Percentiles rank a stretch among this genome's conserved stretches.
phyloP scores from a whole-genome alignment of 2,113 vertebrate genomes.

The Alligator mississippiensis region DNA sequence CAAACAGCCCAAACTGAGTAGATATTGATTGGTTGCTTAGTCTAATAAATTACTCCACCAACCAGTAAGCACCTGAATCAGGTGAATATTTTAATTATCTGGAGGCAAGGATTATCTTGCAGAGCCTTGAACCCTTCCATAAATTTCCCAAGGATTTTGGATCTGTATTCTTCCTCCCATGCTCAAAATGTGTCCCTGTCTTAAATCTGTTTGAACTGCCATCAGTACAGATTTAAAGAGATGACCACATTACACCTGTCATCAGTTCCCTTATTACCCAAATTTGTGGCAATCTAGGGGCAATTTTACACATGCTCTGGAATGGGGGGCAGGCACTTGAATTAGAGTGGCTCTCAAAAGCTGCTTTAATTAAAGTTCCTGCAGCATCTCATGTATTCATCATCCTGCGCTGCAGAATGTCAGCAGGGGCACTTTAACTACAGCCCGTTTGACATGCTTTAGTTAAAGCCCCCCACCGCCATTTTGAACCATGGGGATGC shows the following conservation, averaged over 20 bases:
- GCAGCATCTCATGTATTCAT: too few relatives aligned
- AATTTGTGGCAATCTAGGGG: neutral
- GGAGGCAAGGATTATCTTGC: neutral
- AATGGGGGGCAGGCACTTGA: neutral
- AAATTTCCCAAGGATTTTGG: neutral
- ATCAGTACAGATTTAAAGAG: neutral
- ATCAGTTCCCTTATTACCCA: neutral
- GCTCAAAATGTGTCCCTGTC: neutral
- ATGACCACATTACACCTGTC: neutral
- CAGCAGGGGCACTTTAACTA: too few relatives aligned
- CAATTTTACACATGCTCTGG: neutral
- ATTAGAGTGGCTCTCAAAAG: neutral
- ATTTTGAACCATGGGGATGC: too few relatives aligned
- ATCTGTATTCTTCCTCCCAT: neutral
- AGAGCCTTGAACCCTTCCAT: neutral
- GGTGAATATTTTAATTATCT: neutral
- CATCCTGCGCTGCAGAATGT: too few relatives aligned
- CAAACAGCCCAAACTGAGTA: fast-evolving
- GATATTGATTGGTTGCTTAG: neutral
- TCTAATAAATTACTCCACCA: neutral
- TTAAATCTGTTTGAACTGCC: neutral
- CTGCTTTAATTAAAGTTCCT: too few relatives aligned
- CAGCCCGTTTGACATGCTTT: too few relatives aligned
- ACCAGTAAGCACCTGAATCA: neutral
- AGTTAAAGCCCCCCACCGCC: too few relatives aligned